Conservation (phyloP, 1,140 invertebrate genomes). For the Drosophila watanabei region DNA sequence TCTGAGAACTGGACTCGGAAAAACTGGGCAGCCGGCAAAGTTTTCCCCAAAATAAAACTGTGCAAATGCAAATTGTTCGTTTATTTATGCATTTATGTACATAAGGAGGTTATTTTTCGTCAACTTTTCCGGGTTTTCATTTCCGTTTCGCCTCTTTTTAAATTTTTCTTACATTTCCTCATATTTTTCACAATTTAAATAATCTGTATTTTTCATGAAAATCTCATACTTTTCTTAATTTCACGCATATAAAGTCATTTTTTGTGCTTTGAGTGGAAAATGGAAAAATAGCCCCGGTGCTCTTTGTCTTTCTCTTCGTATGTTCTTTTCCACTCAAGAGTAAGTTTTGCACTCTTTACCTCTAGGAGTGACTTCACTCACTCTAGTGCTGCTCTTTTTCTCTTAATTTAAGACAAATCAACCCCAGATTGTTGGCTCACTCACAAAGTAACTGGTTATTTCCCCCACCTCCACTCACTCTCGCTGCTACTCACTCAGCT, state of each 20-base stretch:
- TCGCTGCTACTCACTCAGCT: conserved; percentile 45
- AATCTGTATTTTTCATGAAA: conserved; percentile 30
- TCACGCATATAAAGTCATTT: conserved; percentile 7
- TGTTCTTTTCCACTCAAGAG: conserved; percentile 16
- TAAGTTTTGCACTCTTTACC: neutral
- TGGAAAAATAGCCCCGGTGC: neutral
- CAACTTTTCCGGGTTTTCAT: conserved; percentile 8
- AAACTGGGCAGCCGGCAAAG: conserved; percentile 8
- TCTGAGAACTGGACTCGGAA: neutral
- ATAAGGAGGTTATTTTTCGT: conserved; percentile 14
- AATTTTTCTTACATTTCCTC: neutral
- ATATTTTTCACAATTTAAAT: conserved; percentile 25
- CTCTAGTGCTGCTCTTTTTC: neutral
- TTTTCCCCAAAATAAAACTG: conserved; percentile 9
- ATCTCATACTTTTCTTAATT: conserved; percentile 20
- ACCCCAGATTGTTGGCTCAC: conserved; percentile 2
- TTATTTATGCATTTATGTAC: conserved; percentile 38
- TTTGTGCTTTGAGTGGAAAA: conserved; percentile 6
- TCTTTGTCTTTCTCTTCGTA: neutral
- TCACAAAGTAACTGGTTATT: conserved; percentile 6
- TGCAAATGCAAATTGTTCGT: conserved; percentile 37
- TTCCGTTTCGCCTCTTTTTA: neutral
- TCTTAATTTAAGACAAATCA: conserved; percentile 22
- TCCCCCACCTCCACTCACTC: neutral
- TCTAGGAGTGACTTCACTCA: neutral